A percentile compares a stretch with the other conserved stretches of the same genome.
These are phyloP conservation scores for Clanis bilineata DNA, from an alignment of 2,888 invertebrate species.

Conservation along the genomic window DNA sequence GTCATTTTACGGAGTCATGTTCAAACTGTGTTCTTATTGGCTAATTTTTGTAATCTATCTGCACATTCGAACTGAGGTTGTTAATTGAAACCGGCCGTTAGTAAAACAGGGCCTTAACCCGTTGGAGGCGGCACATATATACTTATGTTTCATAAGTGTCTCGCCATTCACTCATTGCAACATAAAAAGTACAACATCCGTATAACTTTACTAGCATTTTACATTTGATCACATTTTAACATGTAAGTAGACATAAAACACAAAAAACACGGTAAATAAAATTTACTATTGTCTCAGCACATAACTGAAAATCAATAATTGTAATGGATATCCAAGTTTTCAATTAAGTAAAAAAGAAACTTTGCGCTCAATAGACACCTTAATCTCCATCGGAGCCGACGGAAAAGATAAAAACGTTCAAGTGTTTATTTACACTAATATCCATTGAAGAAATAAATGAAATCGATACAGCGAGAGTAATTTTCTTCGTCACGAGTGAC, in stretches of 20 bases:
- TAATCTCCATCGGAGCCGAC: neutral
- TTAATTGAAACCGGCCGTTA: too few species aligned
- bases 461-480: constrained; percentile 59
- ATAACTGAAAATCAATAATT: neutral
- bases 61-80: too few species aligned
- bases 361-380: constrained; percentile 6
- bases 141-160: too few species aligned
- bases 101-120: too few species aligned
- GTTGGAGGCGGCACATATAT: too few species aligned
- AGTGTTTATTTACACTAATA: constrained; percentile 60
- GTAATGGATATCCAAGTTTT: constrained; percentile 7
- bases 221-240: too few species aligned
- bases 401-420: constrained; percentile 29
- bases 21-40: too few species aligned
- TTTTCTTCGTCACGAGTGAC: constrained; percentile 59
- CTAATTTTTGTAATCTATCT: too few species aligned
- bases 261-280: neutral
- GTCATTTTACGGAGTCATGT: too few species aligned
- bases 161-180: too few species aligned
- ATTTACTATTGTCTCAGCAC: neutral
- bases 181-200: too few species aligned
- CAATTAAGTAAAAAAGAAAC: neutral
- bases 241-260: neutral
- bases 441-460: constrained; percentile 32
- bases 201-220: too few species aligned